Percentiles rank a stretch among this genome's conserved stretches.
Evolutionary conservation across 2,888 invertebrate genomes (phyloP).

Genomic region (Cinara cedri): DNA sequence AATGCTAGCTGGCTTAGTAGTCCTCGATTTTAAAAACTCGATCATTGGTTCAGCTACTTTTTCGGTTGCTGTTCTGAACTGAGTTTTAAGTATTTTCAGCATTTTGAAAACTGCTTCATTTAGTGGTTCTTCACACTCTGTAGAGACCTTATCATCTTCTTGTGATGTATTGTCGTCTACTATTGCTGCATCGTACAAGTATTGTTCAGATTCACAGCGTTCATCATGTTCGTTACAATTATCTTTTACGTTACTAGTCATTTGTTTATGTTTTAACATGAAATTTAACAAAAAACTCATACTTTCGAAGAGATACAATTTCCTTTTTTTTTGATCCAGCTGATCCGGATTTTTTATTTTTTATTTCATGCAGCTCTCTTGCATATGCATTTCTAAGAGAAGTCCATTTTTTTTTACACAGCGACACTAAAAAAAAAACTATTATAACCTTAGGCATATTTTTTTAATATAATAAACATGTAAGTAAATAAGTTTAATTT

Average conservation of each 20-base stretch:
- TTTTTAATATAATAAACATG: no score
- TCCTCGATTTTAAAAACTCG: conserved; percentile 22
- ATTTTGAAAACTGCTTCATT: background rate
- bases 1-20: background rate
- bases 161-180: conserved; percentile 5
- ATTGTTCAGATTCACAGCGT: background rate
- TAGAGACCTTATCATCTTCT: background rate
- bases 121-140: background rate
- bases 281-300: conserved; percentile 16
- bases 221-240: background rate
- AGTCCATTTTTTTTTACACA: conserved; percentile 26
- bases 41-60: no score
- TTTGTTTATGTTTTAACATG: conserved; percentile 21
- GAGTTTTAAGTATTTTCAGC: background rate
- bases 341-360: background rate
- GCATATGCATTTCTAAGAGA: conserved; percentile 4
- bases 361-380: background rate
- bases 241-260: conserved; percentile 11
- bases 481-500: background rate
- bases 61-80: conserved; percentile 1
- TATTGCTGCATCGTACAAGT: background rate
- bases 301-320: conserved; percentile 17
- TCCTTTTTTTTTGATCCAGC: background rate
- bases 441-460: background rate
- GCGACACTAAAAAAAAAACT: conserved; percentile 4